phyloP scores from a whole-genome alignment of 2,797 vertebrate genomes.

The Meda fulgida region DNA sequence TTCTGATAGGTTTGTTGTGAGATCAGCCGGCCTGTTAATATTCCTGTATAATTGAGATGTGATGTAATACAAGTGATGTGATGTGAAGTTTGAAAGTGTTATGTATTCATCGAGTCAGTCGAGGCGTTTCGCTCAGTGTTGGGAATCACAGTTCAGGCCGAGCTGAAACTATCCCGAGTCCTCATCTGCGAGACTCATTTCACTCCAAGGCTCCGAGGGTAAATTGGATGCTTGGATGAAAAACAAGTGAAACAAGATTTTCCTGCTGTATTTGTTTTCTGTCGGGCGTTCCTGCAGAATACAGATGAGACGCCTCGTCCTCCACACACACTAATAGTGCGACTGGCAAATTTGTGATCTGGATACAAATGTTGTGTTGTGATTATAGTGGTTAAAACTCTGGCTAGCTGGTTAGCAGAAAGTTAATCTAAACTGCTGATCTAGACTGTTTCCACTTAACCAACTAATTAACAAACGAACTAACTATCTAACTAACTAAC shows the following conservation, averaged over 20 bases:
- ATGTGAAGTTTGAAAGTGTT: neutral
- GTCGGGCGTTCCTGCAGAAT: conserved; percentile 29
- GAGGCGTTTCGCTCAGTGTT: neutral
- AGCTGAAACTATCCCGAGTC: neutral
- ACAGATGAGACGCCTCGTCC: conserved; percentile 34
- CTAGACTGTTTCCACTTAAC: neutral
- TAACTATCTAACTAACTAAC: accelerated
- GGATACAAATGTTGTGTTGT: neutral
- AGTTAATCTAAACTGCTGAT: neutral
- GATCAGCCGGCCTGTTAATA: neutral
- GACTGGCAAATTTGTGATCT: neutral
- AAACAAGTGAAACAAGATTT: conserved; percentile 43
- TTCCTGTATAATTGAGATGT: neutral
- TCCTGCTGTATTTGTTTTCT: conserved; percentile 41
- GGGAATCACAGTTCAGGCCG: neutral
- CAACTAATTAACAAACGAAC: accelerated
- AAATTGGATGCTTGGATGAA: conserved; percentile 40
- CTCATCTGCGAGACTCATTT: neutral
- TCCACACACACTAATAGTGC: neutral
- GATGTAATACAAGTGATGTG: neutral
- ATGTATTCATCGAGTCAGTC: neutral
- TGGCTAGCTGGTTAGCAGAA: neutral
- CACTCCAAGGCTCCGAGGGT: neutral
- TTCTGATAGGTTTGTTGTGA: neutral
- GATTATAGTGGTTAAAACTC: neutral